Evolutionary conservation across 35 echinoderm and acorn worm species (phyloP).

Genomic region (Stichopus chloronotus): DNA sequence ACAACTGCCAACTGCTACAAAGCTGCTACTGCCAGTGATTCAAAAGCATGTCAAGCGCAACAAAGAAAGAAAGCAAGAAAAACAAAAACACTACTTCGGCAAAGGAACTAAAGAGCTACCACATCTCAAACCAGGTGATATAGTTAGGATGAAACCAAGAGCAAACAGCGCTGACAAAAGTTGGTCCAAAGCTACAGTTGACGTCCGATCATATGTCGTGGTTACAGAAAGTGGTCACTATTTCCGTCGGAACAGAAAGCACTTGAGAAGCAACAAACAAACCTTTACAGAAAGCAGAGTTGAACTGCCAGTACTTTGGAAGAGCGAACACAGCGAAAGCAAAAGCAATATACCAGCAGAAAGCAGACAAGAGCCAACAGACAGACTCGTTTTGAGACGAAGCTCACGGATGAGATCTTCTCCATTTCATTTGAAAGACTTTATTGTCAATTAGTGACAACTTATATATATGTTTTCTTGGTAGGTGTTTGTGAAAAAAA

Average conservation of each 20-base stretch:
- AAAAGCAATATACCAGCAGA: not conserved
- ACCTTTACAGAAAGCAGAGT: not conserved
- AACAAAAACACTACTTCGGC: too few species aligned
- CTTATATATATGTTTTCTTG: too few species aligned
- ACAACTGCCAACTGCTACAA: too few species aligned
- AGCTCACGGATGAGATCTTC: not conserved
- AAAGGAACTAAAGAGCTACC: slow-evolving; percentile 9
- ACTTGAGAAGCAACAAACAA: not conserved
- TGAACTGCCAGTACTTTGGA: not conserved
- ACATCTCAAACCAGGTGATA: not conserved
- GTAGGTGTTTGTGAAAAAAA: too few species aligned
- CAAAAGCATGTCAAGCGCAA: too few species aligned
- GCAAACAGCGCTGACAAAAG: not conserved
- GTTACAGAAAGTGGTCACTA: slow-evolving; percentile 52
- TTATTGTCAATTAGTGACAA: too few species aligned
- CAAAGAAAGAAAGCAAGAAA: too few species aligned
- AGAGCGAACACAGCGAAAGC: not conserved
- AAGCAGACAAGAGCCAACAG: not conserved
- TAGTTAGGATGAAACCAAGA: not conserved
- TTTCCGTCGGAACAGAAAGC: slow-evolving; percentile 39
- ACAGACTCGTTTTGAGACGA: not conserved
- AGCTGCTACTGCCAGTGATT: too few species aligned
- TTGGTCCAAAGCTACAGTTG: slow-evolving; percentile 39
- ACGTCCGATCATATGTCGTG: slow-evolving; percentile 36
- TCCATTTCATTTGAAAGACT: too few species aligned